phyloP scores from a whole-genome alignment of 1,140 invertebrate genomes.

The Limonius californicus region DNA sequence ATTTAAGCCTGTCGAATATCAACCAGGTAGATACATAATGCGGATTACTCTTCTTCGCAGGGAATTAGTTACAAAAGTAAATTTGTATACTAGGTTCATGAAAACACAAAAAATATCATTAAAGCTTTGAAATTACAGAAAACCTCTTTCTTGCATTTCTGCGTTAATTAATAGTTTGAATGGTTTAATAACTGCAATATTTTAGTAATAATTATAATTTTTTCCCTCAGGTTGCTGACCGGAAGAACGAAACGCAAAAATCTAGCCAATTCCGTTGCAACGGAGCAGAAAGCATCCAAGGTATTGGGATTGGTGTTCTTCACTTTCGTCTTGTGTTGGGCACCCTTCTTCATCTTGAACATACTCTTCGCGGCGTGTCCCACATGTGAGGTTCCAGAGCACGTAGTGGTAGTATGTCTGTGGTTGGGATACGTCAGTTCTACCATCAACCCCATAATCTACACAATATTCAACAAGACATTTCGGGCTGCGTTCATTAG shows the following conservation, averaged over 20 bases:
- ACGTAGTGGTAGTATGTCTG: slow-evolving; percentile 71
- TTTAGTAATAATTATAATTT: no score
- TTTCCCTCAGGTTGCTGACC: slow-evolving; percentile 65
- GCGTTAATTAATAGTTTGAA: no score
- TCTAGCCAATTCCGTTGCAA: slow-evolving; percentile 71
- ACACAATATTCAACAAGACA: slow-evolving; percentile 85
- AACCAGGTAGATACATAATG: no score
- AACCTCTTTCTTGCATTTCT: no score
- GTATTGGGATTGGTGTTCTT: slow-evolving; percentile 85
- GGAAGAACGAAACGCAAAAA: slow-evolving; percentile 62
- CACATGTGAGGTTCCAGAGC: slow-evolving; percentile 62
- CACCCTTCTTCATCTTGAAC: slow-evolving; percentile 85
- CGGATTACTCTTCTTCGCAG: no score
- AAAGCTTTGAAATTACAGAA: no score
- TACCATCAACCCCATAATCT: slow-evolving; percentile 81
- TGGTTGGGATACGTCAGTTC: slow-evolving; percentile 90
- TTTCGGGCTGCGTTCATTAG: slow-evolving; percentile 81
- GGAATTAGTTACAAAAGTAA: no score
- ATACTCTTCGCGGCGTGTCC: slow-evolving; percentile 75
- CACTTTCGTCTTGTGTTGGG: slow-evolving; percentile 87
- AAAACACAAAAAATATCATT: no score
- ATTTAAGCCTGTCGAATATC: no score
- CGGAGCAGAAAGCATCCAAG: slow-evolving; percentile 80
- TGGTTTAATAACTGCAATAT: no score
- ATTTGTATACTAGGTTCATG: no score